Percentiles rank a stretch among this genome's conserved stretches.
Conservation (phyloP, 2,113 vertebrate genomes). For the rabbit (Oryctolagus cuniculus) region mOryCun1.1 NC_091441.1:64522501-64523000, state of each 20-base stretch:
- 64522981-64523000: background rate
- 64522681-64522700: background rate
- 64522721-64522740: fast-evolving
- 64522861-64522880: background rate
- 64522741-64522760: background rate
- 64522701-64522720: background rate
- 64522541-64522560: background rate
- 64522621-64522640: background rate
- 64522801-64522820: too few species aligned
- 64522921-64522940: background rate
- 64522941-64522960: background rate
- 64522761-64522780: background rate
- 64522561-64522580: background rate
- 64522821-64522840: background rate
- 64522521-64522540: background rate
- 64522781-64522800: fast-evolving
- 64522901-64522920: background rate
- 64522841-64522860: background rate
- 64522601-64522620: background rate
- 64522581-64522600: background rate
- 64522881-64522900: background rate
- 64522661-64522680: background rate
- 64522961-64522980: background rate
- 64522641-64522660: background rate
- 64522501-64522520: background rate